phyloP scores from a whole-genome alignment of 2,888 invertebrate species.

The Heliconius charithonia region DNA sequence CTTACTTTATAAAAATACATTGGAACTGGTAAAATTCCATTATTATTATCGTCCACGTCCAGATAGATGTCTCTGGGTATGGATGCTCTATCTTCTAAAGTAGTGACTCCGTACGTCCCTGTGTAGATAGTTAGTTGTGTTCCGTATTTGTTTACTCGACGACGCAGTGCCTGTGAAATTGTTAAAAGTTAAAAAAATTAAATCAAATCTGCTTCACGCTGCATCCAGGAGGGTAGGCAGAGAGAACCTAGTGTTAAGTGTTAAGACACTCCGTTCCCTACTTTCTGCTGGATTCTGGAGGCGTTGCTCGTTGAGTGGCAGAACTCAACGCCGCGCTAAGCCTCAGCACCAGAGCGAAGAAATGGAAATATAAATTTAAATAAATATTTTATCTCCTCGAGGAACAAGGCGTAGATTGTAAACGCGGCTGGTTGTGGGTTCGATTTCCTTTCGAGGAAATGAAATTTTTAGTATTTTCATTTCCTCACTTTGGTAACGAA shows the following conservation, averaged over 20 bases:
- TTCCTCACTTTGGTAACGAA: background rate
- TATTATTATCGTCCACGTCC: constrained; percentile 65
- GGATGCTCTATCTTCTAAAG: constrained; percentile 54
- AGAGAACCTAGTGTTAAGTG: too few relatives aligned
- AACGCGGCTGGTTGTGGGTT: background rate
- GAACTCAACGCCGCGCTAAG: too few relatives aligned
- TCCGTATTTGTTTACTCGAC: constrained; percentile 55
- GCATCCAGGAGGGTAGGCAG: too few relatives aligned
- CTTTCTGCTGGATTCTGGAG: too few relatives aligned
- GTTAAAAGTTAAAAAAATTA: background rate
- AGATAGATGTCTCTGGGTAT: constrained; percentile 56
- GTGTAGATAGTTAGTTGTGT: constrained; percentile 60
- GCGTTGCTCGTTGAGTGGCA: too few relatives aligned
- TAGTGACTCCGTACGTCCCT: constrained; percentile 63
- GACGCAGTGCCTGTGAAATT: constrained; percentile 61
- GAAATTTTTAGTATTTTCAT: background rate
- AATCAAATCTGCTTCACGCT: too few relatives aligned
- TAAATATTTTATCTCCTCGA: too few relatives aligned
- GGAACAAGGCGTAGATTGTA: too few relatives aligned
- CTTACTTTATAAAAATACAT: constrained; percentile 73
- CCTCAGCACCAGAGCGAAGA: too few relatives aligned
- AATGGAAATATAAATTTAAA: too few relatives aligned
- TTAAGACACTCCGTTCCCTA: too few relatives aligned
- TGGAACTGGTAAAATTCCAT: constrained; percentile 68
- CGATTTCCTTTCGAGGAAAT: background rate